Evolutionary conservation across 2,888 invertebrate species (phyloP).

Genomic region (Lasioglossum marginatum): DNA sequence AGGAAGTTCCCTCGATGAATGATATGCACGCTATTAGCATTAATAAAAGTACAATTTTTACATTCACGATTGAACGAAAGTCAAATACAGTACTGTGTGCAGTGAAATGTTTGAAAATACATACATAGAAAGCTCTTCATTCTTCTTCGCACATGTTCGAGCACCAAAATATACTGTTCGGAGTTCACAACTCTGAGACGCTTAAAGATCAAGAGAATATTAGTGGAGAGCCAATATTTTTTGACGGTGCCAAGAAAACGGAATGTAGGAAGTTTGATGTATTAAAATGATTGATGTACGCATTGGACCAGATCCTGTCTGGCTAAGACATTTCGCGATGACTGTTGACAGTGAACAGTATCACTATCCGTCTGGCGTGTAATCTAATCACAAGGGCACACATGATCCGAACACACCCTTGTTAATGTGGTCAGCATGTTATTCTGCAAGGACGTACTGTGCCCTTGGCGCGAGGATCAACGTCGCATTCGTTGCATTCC

Average conservation of each 20-base stretch:
- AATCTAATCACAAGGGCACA: slow-evolving; percentile 35
- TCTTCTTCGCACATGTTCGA: background rate
- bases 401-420: slow-evolving; percentile 35
- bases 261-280: background rate
- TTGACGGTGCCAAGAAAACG: background rate
- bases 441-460: slow-evolving; percentile 15
- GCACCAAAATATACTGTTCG: background rate
- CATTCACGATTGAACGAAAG: background rate
- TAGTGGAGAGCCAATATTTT: background rate
- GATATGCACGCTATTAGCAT: background rate
- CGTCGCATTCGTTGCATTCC: slow-evolving; percentile 16
- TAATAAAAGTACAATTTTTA: background rate
- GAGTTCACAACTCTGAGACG: background rate
- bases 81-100: background rate
- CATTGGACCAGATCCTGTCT: background rate
- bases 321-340: background rate
- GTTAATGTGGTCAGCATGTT: slow-evolving; percentile 1
- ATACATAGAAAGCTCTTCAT: background rate
- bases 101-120: too few species aligned
- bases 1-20: background rate
- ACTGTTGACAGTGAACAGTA: background rate
- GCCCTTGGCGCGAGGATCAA: slow-evolving; percentile 32
- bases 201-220: background rate
- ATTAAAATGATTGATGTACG: background rate
- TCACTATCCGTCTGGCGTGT: background rate